Percentiles rank a stretch among this genome's conserved stretches.
phyloP scores from a whole-genome alignment of 2,797 vertebrate species.

The Leptodactylus fallax region DNA sequence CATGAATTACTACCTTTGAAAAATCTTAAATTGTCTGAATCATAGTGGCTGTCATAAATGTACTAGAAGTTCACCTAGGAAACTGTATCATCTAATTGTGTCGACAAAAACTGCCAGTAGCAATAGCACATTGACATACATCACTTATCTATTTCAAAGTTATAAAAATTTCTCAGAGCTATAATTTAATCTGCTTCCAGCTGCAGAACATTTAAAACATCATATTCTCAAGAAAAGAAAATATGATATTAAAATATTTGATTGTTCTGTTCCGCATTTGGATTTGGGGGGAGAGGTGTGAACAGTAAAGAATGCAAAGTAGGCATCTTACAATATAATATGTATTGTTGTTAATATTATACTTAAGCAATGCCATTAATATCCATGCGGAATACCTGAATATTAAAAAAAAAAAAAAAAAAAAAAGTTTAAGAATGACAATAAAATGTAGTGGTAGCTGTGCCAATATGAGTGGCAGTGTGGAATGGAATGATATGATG shows the following conservation, averaged over 20 bases:
- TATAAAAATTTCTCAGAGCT: constrained; percentile 75
- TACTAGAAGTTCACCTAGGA: constrained; percentile 77
- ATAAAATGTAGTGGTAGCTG: too few relatives aligned
- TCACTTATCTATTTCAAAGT: constrained; percentile 75
- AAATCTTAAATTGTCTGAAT: constrained; percentile 73
- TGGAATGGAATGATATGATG: too few relatives aligned
- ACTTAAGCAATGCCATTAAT: background rate
- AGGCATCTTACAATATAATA: background rate
- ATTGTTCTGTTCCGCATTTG: constrained; percentile 57
- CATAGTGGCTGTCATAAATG: constrained; percentile 69
- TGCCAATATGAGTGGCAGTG: too few relatives aligned
- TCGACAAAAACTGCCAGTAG: constrained; percentile 74
- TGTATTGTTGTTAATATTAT: background rate
- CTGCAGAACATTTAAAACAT: constrained; percentile 75
- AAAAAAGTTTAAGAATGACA: too few relatives aligned
- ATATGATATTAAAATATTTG: constrained; percentile 68
- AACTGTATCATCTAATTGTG: constrained; percentile 74
- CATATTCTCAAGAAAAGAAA: constrained; percentile 67
- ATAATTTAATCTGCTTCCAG: constrained; percentile 74
- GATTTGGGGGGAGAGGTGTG: constrained; percentile 10
- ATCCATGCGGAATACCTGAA: background rate
- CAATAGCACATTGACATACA: constrained; percentile 74
- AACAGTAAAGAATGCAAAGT: constrained; percentile 22
- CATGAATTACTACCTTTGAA: constrained; percentile 78
- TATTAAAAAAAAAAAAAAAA: background rate